Conservation (phyloP, 1,140 invertebrate species). For the Plutomurus gul region DNA sequence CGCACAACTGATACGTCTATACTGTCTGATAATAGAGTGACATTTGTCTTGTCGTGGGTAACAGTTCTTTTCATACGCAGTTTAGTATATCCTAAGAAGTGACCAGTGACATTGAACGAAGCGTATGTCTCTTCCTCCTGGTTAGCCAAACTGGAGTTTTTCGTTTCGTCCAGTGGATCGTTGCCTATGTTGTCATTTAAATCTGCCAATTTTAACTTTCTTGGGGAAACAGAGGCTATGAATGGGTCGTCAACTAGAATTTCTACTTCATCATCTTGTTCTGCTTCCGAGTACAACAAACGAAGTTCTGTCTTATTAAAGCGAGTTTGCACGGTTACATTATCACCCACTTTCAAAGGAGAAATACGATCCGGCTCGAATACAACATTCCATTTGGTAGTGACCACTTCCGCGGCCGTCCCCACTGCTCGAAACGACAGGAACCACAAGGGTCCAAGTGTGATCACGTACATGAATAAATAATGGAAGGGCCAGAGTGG, state of each 20-base stretch:
- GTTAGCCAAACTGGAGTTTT: background rate
- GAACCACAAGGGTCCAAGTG: slow-evolving; percentile 63
- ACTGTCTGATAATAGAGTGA: slow-evolving; percentile 27
- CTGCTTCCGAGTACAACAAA: background rate
- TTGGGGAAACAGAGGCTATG: slow-evolving; percentile 43
- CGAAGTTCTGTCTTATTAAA: background rate
- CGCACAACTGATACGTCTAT: slow-evolving; percentile 67
- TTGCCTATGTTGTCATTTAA: background rate
- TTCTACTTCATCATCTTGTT: slow-evolving; percentile 40
- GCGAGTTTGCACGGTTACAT: slow-evolving; percentile 46
- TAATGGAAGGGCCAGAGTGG: slow-evolving; percentile 68
- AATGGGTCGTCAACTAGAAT: slow-evolving; percentile 48
- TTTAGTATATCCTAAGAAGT: slow-evolving; percentile 67
- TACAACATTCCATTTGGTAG: slow-evolving; percentile 53
- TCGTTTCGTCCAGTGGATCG: background rate
- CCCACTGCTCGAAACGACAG: slow-evolving; percentile 58
- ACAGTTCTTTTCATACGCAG: slow-evolving; percentile 55
- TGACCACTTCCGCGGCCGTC: slow-evolving; percentile 55
- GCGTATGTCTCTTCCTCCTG: slow-evolving; percentile 29
- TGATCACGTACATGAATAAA: slow-evolving; percentile 63
- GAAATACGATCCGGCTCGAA: slow-evolving; percentile 54
- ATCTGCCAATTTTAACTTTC: background rate
- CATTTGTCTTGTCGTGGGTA: slow-evolving; percentile 31
- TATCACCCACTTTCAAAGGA: slow-evolving; percentile 48
- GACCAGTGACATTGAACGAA: slow-evolving; percentile 63